A percentile compares a stretch with the other conserved stretches of the same genome.
Conservation (phyloP, 2,113 vertebrate genomes). For the Trogon melanurus region DNA sequence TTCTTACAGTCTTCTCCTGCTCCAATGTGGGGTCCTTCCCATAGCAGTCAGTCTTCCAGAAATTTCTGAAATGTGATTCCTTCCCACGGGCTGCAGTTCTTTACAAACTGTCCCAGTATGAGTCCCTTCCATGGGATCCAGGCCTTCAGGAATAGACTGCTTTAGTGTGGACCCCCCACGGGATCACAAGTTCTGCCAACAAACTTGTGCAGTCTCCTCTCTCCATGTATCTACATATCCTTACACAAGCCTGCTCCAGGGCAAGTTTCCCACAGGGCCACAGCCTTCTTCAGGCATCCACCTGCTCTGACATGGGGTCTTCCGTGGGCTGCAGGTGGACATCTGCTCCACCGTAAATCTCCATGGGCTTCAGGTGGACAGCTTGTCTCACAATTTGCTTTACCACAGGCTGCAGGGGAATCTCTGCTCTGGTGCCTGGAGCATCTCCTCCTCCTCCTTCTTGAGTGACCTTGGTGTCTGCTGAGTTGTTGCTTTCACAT, state of each 20-base stretch:
- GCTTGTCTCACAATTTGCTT: background rate
- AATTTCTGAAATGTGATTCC: rapidly evolving
- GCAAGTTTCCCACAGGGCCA: background rate
- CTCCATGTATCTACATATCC: background rate
- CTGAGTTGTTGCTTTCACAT: background rate
- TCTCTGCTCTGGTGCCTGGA: background rate
- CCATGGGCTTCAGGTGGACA: background rate
- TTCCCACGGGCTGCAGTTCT: background rate
- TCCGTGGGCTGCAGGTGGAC: rapidly evolving
- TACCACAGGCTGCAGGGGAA: background rate
- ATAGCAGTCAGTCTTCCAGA: rapidly evolving
- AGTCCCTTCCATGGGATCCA: too few relatives aligned
- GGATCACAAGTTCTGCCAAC: background rate
- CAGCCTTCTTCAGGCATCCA: background rate
- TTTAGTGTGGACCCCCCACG: rapidly evolving
- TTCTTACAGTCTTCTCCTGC: background rate
- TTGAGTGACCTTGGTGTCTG: background rate
- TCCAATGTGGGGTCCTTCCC: background rate
- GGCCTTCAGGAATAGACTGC: background rate
- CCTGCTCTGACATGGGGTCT: rapidly evolving
- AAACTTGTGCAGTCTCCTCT: rapidly evolving
- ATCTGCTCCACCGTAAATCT: rapidly evolving
- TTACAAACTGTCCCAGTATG: background rate
- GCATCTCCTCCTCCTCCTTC: background rate
- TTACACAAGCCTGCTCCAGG: background rate